Evolutionary conservation across 2,113 vertebrate genomes (phyloP).

Genomic region (Nothocercus nigrocapillus): DNA sequence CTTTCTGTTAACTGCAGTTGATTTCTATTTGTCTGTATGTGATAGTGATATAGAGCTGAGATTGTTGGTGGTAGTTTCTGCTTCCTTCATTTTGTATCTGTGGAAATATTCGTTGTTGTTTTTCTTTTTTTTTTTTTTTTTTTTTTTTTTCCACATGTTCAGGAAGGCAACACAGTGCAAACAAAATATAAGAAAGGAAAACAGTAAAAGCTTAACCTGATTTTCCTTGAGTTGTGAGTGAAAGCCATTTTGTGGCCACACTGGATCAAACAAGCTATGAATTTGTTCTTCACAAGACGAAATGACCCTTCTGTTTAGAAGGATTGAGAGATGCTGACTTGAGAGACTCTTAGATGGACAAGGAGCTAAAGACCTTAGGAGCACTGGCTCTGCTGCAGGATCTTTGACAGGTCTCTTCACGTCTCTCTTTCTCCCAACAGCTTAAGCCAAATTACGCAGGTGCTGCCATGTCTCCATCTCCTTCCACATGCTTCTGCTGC

Average conservation of each 20-base stretch:
- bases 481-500: not conserved
- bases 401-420: not conserved
- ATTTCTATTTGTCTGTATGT: not conserved
- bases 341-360: not conserved
- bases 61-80: not conserved
- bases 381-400: not conserved
- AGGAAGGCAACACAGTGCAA: not conserved
- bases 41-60: not conserved
- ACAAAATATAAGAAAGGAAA: not conserved
- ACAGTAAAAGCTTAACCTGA: not conserved
- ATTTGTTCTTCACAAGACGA: not conserved
- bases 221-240: not conserved
- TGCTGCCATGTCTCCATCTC: fast-evolving
- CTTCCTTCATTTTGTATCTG: not conserved
- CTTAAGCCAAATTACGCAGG: not conserved
- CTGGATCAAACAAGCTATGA: not conserved
- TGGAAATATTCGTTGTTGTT: not conserved
- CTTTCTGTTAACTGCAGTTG: not conserved
- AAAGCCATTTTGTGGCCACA: not conserved
- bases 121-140: not conserved
- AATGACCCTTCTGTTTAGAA: not conserved
- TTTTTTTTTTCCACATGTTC: not conserved
- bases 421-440: not conserved
- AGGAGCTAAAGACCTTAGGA: not conserved
- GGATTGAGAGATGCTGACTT: not conserved